A percentile compares a stretch with the other conserved stretches of the same genome.
Evolutionary conservation across 1,140 invertebrate genomes (phyloP).

Genomic region (Camponotus vicinus): DNA sequence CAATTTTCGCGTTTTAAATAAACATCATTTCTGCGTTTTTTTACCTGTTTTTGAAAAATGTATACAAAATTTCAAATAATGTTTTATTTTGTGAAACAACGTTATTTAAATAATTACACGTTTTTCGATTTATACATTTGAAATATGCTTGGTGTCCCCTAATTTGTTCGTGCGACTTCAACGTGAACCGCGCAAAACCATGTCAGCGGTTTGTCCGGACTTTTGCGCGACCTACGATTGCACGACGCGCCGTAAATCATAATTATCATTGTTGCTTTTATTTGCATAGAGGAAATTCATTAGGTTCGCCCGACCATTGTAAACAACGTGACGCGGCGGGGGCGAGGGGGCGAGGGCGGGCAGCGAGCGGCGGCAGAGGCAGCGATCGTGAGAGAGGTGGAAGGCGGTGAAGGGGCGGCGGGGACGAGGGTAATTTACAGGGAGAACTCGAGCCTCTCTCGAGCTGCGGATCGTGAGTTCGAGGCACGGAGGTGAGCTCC

Average conservation of each 20-base stretch:
- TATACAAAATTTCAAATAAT: too few relatives aligned
- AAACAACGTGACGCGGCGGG: constrained; percentile 63
- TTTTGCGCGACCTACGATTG: constrained; percentile 7
- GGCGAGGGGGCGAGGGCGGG: neutral
- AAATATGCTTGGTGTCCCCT: too few relatives aligned
- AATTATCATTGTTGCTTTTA: constrained; percentile 72
- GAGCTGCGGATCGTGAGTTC: constrained; percentile 75
- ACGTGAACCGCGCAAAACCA: neutral
- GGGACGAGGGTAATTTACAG: constrained; percentile 73
- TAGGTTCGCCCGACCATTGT: constrained; percentile 66
- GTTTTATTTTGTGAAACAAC: too few relatives aligned
- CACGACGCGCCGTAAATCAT: constrained; percentile 66
- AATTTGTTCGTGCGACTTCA: too few relatives aligned
- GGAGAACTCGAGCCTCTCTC: constrained; percentile 71
- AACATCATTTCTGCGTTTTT: too few relatives aligned
- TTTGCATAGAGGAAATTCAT: constrained; percentile 71
- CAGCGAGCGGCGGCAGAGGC: constrained; percentile 64
- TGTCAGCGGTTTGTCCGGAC: neutral
- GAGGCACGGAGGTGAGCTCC: constrained; percentile 74
- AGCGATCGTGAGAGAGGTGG: constrained; percentile 48
- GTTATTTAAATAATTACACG: too few relatives aligned
- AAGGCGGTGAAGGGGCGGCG: constrained; percentile 21
- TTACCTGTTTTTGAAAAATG: too few relatives aligned
- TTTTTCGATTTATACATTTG: too few relatives aligned
- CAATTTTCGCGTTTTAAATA: too few relatives aligned